These are phyloP conservation scores for Ptychadena robeensis DNA, from an alignment of 2,797 vertebrate species.

Conservation along the genomic window DNA sequence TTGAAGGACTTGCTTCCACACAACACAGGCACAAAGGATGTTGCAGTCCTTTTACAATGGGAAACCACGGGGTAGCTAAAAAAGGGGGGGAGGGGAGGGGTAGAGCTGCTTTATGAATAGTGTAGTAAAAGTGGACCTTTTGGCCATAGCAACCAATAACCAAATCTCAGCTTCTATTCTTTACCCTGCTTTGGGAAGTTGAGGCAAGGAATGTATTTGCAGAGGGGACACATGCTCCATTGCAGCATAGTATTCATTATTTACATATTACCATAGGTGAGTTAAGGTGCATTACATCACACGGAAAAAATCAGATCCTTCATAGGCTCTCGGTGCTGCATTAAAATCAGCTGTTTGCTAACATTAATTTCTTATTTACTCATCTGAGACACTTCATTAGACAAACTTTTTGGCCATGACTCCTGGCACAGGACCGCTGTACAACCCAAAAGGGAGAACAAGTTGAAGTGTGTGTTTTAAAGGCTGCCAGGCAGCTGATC, in stretches of 20 bases:
- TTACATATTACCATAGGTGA: slow-evolving; percentile 3
- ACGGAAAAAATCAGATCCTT: slow-evolving; percentile 24
- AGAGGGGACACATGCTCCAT: background rate
- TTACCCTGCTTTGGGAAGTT: background rate
- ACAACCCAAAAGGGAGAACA: slow-evolving; percentile 44
- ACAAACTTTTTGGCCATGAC: slow-evolving; percentile 46
- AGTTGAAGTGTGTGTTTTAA: slow-evolving; percentile 47
- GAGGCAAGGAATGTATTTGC: background rate
- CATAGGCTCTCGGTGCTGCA: slow-evolving; percentile 17
- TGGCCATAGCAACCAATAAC: background rate
- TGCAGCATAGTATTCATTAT: background rate
- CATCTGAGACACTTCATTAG: slow-evolving; percentile 52
- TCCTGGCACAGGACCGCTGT: slow-evolving; percentile 30
- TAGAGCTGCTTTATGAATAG: background rate
- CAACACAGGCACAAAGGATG: background rate
- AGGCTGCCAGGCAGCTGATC: slow-evolving; percentile 39
- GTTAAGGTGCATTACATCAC: slow-evolving; percentile 1
- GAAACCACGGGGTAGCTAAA: slow-evolving; percentile 2
- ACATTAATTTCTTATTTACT: slow-evolving; percentile 61
- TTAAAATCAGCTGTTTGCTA: slow-evolving; percentile 55
- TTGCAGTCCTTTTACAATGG: background rate
- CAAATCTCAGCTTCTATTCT: background rate
- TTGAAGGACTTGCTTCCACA: background rate
- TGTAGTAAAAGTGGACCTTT: background rate
- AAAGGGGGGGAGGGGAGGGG: background rate